Conservation (phyloP, 2,113 vertebrate species). For the Podarcis raffonei region DNA sequence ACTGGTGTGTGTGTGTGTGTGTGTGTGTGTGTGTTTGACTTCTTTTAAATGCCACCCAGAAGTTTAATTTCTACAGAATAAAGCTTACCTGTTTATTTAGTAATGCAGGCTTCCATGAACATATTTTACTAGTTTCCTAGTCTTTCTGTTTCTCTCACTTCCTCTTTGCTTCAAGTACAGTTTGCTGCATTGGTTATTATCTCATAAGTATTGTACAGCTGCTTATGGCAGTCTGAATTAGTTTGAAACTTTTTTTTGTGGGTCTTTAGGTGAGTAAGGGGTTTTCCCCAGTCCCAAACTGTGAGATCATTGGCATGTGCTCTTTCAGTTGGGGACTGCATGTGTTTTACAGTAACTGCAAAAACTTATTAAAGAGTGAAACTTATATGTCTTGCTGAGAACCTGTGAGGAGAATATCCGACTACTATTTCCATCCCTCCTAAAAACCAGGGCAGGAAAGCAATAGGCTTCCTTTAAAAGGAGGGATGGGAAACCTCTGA, state of each 20-base stretch:
- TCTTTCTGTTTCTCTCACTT: background rate
- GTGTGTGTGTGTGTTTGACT: background rate
- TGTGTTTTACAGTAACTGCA: background rate
- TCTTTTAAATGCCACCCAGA: constrained; percentile 9
- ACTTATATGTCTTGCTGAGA: background rate
- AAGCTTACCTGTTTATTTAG: background rate
- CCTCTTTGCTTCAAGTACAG: background rate
- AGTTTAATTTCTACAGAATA: constrained; percentile 8
- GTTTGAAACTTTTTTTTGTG: background rate
- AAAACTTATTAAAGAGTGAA: background rate
- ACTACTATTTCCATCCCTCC: background rate
- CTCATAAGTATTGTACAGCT: background rate
- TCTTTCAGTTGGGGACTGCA: background rate
- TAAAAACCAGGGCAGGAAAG: background rate
- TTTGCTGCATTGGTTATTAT: background rate
- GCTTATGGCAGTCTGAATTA: background rate
- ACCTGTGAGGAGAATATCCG: background rate
- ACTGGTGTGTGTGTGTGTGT: background rate
- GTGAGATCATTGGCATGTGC: background rate
- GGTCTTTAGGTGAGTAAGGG: background rate
- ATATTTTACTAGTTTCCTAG: constrained; percentile 1
- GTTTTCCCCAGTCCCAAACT: background rate
- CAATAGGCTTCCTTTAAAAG: background rate
- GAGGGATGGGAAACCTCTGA: no score
- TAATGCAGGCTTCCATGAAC: background rate